Percentiles rank a stretch among this genome's conserved stretches.
Evolutionary conservation across 2,113 vertebrate species (phyloP).

Genomic region (Gyps fulvus): DNA sequence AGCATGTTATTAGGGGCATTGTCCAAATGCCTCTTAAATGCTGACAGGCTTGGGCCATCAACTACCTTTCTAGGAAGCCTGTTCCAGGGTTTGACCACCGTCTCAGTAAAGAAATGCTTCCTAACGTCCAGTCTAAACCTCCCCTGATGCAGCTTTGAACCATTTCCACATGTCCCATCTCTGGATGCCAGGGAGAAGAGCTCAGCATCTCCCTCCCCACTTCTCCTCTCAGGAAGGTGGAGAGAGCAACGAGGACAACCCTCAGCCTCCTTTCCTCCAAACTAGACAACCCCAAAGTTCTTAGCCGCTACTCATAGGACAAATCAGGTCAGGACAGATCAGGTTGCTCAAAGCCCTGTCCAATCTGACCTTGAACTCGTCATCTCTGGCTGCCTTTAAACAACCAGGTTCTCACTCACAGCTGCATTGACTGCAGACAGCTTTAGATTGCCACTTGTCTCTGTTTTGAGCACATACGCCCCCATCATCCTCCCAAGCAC

Average conservation of each 20-base stretch:
- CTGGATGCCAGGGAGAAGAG: background rate
- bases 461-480: background rate
- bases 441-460: background rate
- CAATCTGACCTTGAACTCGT: background rate
- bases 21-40: background rate
- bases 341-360: background rate
- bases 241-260: background rate
- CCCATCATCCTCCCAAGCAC: background rate
- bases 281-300: background rate
- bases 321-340: background rate
- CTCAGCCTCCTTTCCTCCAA: background rate
- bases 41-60: background rate
- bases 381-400: background rate
- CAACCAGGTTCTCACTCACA: background rate
- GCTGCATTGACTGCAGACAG: background rate
- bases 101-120: background rate
- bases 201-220: background rate
- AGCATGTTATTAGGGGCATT: background rate
- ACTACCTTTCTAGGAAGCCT: background rate
- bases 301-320: background rate
- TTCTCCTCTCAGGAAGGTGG: background rate
- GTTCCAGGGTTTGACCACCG: background rate
- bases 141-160: background rate
- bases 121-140: background rate
- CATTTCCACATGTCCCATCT: accelerated